These are phyloP conservation scores for Microcebus tavaratra DNA, from an alignment of 2,113 vertebrate species.

Conservation along the genomic window DNA sequence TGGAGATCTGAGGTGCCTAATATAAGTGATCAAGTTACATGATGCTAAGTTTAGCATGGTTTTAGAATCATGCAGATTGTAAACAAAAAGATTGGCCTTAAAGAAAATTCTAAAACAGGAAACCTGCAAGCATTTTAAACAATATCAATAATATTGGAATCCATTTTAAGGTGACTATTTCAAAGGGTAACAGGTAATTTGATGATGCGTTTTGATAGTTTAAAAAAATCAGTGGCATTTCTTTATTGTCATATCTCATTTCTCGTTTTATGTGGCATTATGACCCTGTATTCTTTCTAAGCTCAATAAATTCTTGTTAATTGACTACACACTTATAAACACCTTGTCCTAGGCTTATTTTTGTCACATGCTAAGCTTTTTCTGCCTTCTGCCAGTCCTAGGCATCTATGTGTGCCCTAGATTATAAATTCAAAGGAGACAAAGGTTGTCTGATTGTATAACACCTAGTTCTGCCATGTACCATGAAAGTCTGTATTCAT, in stretches of 20 bases:
- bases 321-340: not conserved
- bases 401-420: not conserved
- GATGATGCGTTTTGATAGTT: not conserved
- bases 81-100: not conserved
- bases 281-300: not conserved
- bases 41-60: not conserved
- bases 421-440: not conserved
- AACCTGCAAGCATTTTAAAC: not conserved
- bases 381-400: not conserved
- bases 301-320: not conserved
- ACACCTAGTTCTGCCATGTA: not conserved
- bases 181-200: not conserved
- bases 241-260: not conserved
- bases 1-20: not conserved
- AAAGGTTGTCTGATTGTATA: not conserved
- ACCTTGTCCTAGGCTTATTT: not conserved
- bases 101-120: not conserved
- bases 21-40: not conserved
- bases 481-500: not conserved
- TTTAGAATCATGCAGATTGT: not conserved
- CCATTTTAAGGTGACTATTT: not conserved
- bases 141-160: not conserved
- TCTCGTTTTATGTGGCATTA: not conserved
- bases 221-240: not conserved
- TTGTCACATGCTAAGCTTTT: not conserved